phyloP scores from a whole-genome alignment of 2,113 vertebrate species.

The Condylura cristata region DNA sequence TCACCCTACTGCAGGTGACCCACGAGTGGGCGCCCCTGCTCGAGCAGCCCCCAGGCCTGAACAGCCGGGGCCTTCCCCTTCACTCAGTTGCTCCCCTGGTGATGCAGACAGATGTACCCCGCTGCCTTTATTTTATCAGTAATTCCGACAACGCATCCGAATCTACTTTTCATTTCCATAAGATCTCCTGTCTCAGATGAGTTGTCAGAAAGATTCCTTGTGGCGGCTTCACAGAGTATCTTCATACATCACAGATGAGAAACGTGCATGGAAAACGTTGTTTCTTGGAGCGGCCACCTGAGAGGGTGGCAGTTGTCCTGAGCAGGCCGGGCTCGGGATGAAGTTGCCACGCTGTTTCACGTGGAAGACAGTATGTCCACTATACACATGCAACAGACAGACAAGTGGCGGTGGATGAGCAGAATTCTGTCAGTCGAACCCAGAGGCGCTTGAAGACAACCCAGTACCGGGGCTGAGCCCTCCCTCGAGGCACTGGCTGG shows the following conservation, averaged over 20 bases:
- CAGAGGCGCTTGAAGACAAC: not conserved
- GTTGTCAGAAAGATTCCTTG: not conserved
- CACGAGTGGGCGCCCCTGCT: not conserved
- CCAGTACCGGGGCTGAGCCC: not conserved
- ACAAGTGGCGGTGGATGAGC: not conserved
- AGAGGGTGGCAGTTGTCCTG: not conserved
- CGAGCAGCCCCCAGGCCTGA: not conserved
- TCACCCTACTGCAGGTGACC: not conserved
- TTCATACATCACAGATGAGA: not conserved
- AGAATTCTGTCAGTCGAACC: not conserved
- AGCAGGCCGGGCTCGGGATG: not conserved
- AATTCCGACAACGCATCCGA: slow-evolving; percentile 13
- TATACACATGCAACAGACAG: not conserved
- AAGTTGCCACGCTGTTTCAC: not conserved
- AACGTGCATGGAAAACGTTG: not conserved
- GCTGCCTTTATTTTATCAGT: not conserved
- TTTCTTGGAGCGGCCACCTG: not conserved
- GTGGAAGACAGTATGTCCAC: not conserved
- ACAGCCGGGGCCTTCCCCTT: not conserved
- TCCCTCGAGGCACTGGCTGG: not conserved
- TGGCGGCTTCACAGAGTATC: not conserved
- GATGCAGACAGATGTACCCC: not conserved
- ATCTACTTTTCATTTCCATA: not conserved
- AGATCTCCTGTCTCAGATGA: not conserved
- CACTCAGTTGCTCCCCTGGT: not conserved